These are phyloP conservation scores for Rhynchopsitta pachyrhyncha DNA, from an alignment of 2,113 vertebrate genomes.

Conservation along the genomic window DNA sequence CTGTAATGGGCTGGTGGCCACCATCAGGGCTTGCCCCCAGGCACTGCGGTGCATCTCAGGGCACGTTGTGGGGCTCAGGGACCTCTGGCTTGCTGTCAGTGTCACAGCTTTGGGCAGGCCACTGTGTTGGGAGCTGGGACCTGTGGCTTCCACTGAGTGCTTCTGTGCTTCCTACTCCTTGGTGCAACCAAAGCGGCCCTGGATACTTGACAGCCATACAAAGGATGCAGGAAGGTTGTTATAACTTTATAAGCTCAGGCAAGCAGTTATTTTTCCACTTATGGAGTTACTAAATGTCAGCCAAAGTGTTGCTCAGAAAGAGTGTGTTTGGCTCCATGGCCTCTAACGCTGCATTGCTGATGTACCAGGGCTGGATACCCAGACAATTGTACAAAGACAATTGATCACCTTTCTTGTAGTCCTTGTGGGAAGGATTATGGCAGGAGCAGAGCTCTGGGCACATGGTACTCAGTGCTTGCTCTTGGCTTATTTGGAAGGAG, in stretches of 20 bases:
- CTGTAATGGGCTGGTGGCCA: neutral
- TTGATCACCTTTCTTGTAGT: neutral
- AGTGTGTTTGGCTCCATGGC: neutral
- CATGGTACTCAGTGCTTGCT: neutral
- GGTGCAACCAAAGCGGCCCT: neutral
- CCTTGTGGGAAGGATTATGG: fast-evolving
- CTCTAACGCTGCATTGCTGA: neutral
- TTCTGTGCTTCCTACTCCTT: neutral
- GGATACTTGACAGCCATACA: fast-evolving
- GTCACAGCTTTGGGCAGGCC: neutral
- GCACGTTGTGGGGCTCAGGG: too few relatives aligned
- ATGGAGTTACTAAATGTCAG: neutral
- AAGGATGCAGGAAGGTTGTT: neutral
- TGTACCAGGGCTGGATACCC: neutral
- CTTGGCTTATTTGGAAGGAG: neutral
- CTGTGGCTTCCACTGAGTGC: neutral
- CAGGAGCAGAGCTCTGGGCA: neutral
- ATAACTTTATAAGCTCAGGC: neutral
- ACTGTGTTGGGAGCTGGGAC: fast-evolving
- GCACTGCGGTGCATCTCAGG: fast-evolving
- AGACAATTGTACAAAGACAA: fast-evolving
- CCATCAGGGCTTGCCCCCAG: neutral
- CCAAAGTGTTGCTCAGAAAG: neutral
- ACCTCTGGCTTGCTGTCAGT: neutral
- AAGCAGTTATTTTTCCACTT: neutral